These are phyloP conservation scores for Notothenia coriiceps DNA, from an alignment of 2,113 vertebrate species.

Conservation along the genomic window DNA sequence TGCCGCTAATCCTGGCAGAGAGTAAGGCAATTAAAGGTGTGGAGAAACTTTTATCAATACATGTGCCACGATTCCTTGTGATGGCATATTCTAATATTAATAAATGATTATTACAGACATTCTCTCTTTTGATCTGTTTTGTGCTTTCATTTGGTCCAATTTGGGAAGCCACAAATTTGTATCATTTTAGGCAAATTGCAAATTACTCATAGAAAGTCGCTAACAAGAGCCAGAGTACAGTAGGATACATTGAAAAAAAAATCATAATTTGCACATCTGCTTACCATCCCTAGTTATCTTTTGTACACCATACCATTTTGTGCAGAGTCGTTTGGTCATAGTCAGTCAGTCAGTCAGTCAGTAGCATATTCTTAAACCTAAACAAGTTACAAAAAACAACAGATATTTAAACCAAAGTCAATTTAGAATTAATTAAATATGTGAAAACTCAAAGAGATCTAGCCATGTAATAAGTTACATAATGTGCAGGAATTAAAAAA, in stretches of 20 bases:
- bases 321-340: too few relatives aligned
- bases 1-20: neutral
- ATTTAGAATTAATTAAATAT: conserved; percentile 6
- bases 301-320: too few relatives aligned
- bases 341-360: too few relatives aligned
- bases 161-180: conserved; percentile 49
- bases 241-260: neutral
- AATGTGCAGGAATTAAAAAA: neutral
- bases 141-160: conserved; percentile 64
- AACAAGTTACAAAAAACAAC: neutral
- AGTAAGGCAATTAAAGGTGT: too few relatives aligned
- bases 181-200: conserved; percentile 39
- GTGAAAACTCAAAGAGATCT: neutral
- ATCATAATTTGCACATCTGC: conserved; percentile 16
- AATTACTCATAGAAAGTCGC: conserved; percentile 27
- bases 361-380: too few relatives aligned
- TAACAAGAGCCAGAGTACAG: neutral
- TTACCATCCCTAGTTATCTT: neutral
- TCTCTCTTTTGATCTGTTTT: conserved; percentile 60
- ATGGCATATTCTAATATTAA: conserved; percentile 58
- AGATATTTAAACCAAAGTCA: neutral
- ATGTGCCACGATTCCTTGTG: neutral
- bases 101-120: conserved; percentile 57
- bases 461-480: neutral
- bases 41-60: conserved; percentile 22